A percentile compares a stretch with the other conserved stretches of the same genome.
Evolutionary conservation across 1,140 invertebrate genomes (phyloP).

Genomic region (Aporrectodea caliginosa): DNA sequence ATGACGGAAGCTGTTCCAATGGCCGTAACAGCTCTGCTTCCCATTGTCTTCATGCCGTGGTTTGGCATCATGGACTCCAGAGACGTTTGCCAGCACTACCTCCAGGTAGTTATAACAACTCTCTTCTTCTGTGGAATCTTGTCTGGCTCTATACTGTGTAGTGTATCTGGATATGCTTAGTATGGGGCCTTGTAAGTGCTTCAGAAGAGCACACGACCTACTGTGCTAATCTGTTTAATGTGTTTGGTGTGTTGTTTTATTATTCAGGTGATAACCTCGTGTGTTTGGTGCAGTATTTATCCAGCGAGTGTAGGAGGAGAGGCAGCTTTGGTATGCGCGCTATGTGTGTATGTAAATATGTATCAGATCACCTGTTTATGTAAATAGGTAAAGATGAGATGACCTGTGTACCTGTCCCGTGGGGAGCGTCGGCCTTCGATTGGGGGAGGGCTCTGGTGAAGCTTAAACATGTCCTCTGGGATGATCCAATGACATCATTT

Average conservation of each 20-base stretch:
- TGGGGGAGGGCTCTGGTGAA: too few species aligned
- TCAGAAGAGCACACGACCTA: too few species aligned
- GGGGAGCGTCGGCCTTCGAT: too few species aligned
- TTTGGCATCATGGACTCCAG: slow-evolving; percentile 27
- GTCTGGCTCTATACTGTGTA: not conserved
- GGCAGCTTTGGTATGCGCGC: too few species aligned
- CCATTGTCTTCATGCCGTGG: slow-evolving; percentile 71
- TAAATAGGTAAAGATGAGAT: too few species aligned
- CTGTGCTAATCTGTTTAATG: not conserved
- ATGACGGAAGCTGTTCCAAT: slow-evolving; percentile 74
- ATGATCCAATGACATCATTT: too few species aligned
- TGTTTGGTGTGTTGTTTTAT: not conserved
- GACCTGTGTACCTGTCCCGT: too few species aligned
- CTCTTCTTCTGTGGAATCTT: not conserved
- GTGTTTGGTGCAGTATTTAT: too few species aligned
- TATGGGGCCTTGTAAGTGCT: not conserved
- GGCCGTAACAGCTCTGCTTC: slow-evolving; percentile 73
- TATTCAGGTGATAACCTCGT: not conserved
- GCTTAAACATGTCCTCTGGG: too few species aligned
- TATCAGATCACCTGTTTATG: too few species aligned
- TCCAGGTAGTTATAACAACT: slow-evolving; percentile 18
- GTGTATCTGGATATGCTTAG: not conserved
- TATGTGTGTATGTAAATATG: too few species aligned
- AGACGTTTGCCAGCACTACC: slow-evolving; percentile 23
- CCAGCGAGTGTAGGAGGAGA: too few species aligned